These are phyloP conservation scores for Spodoptera frugiperda DNA, from an alignment of 1,140 invertebrate species.

Conservation along the genomic window DNA sequence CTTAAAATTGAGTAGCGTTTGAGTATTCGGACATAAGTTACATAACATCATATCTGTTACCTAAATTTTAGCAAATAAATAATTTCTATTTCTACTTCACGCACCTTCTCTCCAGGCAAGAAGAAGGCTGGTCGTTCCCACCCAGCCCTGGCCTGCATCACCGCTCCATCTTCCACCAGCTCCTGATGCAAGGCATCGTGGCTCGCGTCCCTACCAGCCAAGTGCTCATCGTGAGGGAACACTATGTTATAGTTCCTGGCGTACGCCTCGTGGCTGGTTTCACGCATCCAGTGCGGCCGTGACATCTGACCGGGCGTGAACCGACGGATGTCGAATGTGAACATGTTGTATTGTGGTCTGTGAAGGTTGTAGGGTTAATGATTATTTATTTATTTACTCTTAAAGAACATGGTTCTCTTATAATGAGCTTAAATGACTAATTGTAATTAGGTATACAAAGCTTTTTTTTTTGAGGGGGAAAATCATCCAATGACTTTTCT, in stretches of 20 bases:
- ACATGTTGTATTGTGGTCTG: conserved; percentile 94
- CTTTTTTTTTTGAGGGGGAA: no score
- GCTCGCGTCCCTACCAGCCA: conserved; percentile 90
- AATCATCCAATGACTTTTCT: no score
- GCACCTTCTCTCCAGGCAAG: conserved; percentile 82
- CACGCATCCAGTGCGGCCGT: conserved; percentile 91
- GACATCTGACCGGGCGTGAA: conserved; percentile 91
- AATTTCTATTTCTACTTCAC: no score
- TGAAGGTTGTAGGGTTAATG: no score
- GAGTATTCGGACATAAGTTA: no score
- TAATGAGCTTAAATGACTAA: no score
- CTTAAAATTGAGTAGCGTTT: no score
- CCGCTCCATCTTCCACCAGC: conserved; percentile 90
- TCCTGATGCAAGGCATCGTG: conserved; percentile 86
- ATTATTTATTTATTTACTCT: no score
- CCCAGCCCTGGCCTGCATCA: conserved; percentile 94
- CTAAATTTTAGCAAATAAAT: no score
- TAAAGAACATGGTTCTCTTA: no score
- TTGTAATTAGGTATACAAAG: no score
- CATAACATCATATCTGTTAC: no score
- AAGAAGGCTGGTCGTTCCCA: conserved; percentile 94
- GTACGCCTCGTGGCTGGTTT: conserved; percentile 95
- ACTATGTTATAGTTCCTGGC: conserved; percentile 94
- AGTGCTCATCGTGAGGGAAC: conserved; percentile 94
- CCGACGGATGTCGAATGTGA: conserved; percentile 92